Evolutionary conservation across 2,797 vertebrate genomes (phyloP).

Genomic region (Antennarius maculatus): DNA sequence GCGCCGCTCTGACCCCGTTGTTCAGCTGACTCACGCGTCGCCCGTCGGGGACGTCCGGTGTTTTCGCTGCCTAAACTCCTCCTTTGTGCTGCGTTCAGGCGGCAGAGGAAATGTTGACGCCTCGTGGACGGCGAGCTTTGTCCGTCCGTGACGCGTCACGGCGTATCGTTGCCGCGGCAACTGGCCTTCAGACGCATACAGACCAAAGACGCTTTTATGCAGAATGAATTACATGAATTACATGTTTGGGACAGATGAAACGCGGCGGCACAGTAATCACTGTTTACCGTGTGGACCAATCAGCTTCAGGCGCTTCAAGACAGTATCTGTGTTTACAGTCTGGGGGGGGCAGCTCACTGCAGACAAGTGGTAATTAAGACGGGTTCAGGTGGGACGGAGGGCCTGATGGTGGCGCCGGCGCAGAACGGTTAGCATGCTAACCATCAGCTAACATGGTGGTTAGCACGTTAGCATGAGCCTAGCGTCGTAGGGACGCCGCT

Average conservation of each 20-base stretch:
- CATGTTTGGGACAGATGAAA: conserved; percentile 28
- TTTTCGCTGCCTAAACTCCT: conserved; percentile 38
- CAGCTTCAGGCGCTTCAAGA: conserved; percentile 46
- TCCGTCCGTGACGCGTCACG: conserved; percentile 9
- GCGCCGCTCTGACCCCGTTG: conserved; percentile 41
- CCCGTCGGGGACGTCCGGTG: conserved; percentile 25
- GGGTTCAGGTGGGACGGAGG: conserved; percentile 28
- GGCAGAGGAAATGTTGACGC: conserved; percentile 42
- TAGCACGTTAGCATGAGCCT: too few relatives aligned
- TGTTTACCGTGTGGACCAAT: conserved; percentile 64
- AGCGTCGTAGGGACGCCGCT: too few relatives aligned
- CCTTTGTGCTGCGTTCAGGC: conserved; percentile 27
- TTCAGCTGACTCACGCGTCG: conserved; percentile 48
- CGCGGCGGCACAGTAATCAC: conserved; percentile 49
- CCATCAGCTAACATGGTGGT: too few relatives aligned
- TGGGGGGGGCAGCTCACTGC: conserved; percentile 49
- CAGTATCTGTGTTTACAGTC: conserved; percentile 67
- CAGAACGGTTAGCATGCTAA: too few relatives aligned
- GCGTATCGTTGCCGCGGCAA: not conserved
- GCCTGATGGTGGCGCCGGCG: conserved; percentile 45
- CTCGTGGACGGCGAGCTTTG: conserved; percentile 40
- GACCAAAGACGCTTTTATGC: conserved; percentile 20
- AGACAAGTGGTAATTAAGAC: conserved; percentile 58
- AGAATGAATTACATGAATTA: conserved; percentile 29
- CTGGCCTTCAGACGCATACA: conserved; percentile 18